Percentiles rank a stretch among this genome's conserved stretches.
These are phyloP conservation scores for Mycalesis mineus DNA, from an alignment of 2,888 invertebrate genomes.

Conservation along the genomic window DNA sequence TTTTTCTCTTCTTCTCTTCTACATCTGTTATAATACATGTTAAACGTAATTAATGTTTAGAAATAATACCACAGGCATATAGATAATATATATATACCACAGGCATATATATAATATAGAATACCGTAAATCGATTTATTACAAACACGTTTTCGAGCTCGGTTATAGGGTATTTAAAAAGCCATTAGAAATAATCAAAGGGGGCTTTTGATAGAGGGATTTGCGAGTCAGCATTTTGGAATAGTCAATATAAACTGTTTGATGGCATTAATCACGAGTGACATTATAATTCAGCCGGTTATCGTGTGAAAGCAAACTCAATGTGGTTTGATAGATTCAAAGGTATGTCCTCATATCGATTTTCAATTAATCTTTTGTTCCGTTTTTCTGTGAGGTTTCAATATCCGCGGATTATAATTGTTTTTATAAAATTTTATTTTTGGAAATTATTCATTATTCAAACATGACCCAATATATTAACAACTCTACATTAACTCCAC, in stretches of 20 bases:
- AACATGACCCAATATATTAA: too few relatives aligned
- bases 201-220: conserved; percentile 34
- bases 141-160: conserved; percentile 9
- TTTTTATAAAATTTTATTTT: background rate
- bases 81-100: too few relatives aligned
- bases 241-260: conserved; percentile 61
- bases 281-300: conserved; percentile 63
- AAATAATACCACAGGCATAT: too few relatives aligned
- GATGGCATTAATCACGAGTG: conserved; percentile 70
- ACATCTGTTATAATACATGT: too few relatives aligned
- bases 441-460: background rate
- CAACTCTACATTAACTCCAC: too few relatives aligned
- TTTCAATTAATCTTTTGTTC: conserved; percentile 75
- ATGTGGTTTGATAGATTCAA: conserved; percentile 68
- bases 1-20: too few relatives aligned
- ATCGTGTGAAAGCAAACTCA: conserved; percentile 65
- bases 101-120: background rate
- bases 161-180: conserved; percentile 24
- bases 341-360: conserved; percentile 56
- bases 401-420: conserved; percentile 1
- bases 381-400: conserved; percentile 60
- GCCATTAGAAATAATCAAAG: conserved; percentile 30
- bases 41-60: too few relatives aligned
- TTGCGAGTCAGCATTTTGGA: conserved; percentile 47
- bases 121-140: conserved; percentile 2